Percentiles rank a stretch among this genome's conserved stretches.
Evolutionary conservation across 1,140 invertebrate genomes (phyloP).

Genomic region (Atta texana): DNA sequence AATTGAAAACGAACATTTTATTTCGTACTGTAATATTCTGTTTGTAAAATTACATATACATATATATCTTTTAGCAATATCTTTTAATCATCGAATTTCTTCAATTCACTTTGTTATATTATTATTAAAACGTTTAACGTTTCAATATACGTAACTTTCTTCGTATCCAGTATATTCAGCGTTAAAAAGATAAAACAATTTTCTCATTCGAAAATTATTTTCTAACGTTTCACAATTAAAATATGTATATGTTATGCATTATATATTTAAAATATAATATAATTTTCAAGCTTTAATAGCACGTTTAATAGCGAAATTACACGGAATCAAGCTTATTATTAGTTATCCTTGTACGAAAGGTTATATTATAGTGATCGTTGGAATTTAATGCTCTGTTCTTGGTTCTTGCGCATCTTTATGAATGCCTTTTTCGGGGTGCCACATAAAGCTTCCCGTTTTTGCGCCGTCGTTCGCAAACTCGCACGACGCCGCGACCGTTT

Average conservation of each 20-base stretch:
- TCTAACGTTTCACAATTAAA: background rate
- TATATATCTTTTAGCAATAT: background rate
- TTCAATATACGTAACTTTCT: background rate
- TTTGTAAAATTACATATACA: background rate
- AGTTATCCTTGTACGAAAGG: background rate
- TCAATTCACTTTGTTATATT: background rate
- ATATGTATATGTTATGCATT: background rate
- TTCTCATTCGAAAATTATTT: background rate
- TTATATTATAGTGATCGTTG: slow-evolving; percentile 47
- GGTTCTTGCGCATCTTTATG: slow-evolving; percentile 52
- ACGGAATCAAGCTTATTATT: slow-evolving; percentile 19
- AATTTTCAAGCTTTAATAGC: slow-evolving; percentile 14
- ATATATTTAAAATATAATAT: background rate
- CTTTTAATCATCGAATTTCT: background rate
- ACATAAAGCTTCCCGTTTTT: slow-evolving; percentile 37
- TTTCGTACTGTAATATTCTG: background rate
- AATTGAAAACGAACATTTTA: slow-evolving; percentile 14
- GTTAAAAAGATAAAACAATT: background rate
- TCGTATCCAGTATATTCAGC: background rate
- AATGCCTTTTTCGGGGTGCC: slow-evolving; percentile 51
- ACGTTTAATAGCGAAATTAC: slow-evolving; percentile 35
- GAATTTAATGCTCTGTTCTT: slow-evolving; percentile 40
- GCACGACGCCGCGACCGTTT: slow-evolving; percentile 43
- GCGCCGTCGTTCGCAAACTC: slow-evolving; percentile 49
- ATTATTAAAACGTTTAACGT: background rate